Evolutionary conservation across 2,113 vertebrate species (phyloP).

Genomic region (Riparia riparia): DNA sequence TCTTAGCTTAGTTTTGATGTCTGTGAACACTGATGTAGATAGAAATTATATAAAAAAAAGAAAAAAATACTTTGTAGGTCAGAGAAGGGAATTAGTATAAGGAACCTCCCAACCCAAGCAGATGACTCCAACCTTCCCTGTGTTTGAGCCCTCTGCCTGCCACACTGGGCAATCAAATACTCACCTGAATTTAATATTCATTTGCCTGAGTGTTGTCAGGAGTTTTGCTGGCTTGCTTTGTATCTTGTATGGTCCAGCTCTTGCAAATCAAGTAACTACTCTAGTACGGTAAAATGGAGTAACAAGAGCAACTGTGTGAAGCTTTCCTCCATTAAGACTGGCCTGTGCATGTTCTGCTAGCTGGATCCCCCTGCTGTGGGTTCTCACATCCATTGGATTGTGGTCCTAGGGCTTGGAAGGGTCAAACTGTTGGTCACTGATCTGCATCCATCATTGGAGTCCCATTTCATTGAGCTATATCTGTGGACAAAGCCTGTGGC

Average conservation of each 20-base stretch:
- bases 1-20: neutral
- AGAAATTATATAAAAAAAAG: neutral
- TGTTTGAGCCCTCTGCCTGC: neutral
- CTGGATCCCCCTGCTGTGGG: neutral
- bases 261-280: neutral
- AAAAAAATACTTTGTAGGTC: neutral
- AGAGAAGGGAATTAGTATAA: neutral
- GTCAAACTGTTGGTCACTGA: neutral
- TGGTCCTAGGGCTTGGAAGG: neutral
- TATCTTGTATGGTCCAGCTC: neutral
- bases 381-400: neutral
- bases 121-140: neutral
- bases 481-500: neutral
- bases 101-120: neutral
- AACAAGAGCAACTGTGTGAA: neutral
- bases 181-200: neutral
- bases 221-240: neutral
- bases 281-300: accelerated
- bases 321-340: neutral
- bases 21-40: neutral
- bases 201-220: neutral
- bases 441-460: neutral
- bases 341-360: neutral
- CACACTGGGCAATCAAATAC: accelerated
- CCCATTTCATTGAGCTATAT: neutral